Evolutionary conservation across 1,140 invertebrate species (phyloP), one percentile per base, ranked within the genome.

Genomic region (Branchinecta lynchi): DNA sequence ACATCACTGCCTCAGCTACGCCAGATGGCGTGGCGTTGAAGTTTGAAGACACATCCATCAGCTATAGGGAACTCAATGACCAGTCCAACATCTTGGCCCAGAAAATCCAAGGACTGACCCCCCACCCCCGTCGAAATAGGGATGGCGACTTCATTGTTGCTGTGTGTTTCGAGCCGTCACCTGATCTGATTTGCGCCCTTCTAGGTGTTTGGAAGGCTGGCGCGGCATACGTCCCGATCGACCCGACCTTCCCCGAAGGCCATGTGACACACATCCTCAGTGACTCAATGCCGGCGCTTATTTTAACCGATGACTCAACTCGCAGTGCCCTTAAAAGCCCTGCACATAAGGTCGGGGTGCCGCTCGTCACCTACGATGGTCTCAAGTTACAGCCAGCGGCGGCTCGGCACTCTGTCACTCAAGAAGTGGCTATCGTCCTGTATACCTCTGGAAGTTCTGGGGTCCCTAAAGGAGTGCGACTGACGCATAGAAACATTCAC

Each of bases 391-490:
- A 6, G 12, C 12, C n/a, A 9, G 43, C 3, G n/a, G 9, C 20
- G 70, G 43, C 20, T 67, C 32, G 32, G 32, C 32, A 32, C 32
- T 32, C 32, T 32, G 32, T 32, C 32, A 5, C 32, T 32, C 32
- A 32, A 32, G 32, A 32, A 32, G 32, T 83, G 7, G 89, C 86
- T 8, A 87, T 92, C 12, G 86, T 95, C 44, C 80, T 93, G 8
- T 96, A 95, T 75, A 96, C 93, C 65, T 95, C 92, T 66, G 93
- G 93, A 44, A 94, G 92, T 76, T 94, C 92, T 8, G 93, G 93
- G 65, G 81, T 89, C 45, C 92, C 93, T 3, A 96, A 96, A 85
- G 92, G 90, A 84, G 92, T 93, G 0, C 84, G 90, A 73, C 77
- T 96, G 7, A 85, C 88, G 0, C 91, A 95, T 74, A 81, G 81